Conservation (phyloP, 2,113 vertebrate genomes). For the Sminthopsis crassicaudata region DNA sequence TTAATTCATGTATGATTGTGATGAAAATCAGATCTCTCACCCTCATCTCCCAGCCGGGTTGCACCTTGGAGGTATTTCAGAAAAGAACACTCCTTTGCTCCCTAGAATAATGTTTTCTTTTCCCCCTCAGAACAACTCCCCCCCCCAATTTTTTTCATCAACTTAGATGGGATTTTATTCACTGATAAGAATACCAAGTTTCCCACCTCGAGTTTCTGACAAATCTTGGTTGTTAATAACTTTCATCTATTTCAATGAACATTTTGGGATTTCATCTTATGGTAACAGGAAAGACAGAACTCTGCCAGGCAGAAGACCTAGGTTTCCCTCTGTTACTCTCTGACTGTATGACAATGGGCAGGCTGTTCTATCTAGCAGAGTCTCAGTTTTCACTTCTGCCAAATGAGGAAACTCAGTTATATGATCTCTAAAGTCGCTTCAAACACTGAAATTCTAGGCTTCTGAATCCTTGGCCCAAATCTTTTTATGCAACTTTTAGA, state of each 20-base stretch:
- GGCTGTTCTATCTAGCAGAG: background rate
- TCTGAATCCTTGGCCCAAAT: background rate
- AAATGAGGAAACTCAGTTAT: background rate
- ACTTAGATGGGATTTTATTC: background rate
- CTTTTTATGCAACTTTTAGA: background rate
- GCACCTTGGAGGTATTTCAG: background rate
- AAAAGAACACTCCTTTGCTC: background rate
- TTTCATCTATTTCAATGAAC: background rate
- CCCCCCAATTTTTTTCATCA: background rate
- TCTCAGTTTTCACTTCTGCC: background rate
- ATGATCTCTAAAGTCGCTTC: background rate
- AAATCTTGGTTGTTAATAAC: background rate
- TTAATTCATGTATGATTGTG: background rate
- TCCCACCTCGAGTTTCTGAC: background rate
- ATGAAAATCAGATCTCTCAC: background rate
- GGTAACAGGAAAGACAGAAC: background rate
- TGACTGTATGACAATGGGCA: background rate
- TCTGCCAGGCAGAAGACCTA: background rate
- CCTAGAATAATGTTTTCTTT: background rate
- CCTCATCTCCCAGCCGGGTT: background rate
- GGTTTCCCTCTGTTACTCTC: background rate
- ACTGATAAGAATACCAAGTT: background rate
- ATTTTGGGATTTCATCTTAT: background rate
- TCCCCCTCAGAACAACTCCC: background rate
- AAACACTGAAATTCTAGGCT: background rate